Conservation (phyloP, 1,140 invertebrate species). For the Onthophagus taurus region DNA sequence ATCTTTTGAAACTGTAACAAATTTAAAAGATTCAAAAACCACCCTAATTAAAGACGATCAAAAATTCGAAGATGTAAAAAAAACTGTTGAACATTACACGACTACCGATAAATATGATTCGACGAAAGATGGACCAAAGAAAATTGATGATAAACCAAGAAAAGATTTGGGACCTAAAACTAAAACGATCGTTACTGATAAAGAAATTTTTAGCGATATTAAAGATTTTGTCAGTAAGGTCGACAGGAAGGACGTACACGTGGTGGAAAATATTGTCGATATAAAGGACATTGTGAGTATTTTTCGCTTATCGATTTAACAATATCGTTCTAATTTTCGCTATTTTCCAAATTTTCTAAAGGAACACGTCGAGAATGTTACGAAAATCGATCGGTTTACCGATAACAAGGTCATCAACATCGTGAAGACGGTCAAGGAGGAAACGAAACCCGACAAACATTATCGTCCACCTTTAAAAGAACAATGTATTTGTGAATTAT, state of each 20-base stretch:
- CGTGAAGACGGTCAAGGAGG: slow-evolving; percentile 38
- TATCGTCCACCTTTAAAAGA: slow-evolving; percentile 48
- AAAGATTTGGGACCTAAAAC: not conserved
- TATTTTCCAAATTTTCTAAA: slow-evolving; percentile 20
- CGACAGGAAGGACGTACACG: slow-evolving; percentile 14
- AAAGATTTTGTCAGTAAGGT: not conserved
- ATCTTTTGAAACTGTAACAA: slow-evolving; percentile 20
- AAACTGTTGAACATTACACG: slow-evolving; percentile 19
- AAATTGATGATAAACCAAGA: slow-evolving; percentile 2
- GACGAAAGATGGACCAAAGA: slow-evolving; percentile 16
- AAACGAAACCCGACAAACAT: slow-evolving; percentile 27
- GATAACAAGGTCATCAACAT: slow-evolving; percentile 35
- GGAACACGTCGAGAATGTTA: slow-evolving; percentile 35
- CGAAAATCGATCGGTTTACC: slow-evolving; percentile 30
- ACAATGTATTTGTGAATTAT: slow-evolving; percentile 81
- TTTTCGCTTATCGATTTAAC: not conserved
- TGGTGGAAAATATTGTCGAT: slow-evolving; percentile 30
- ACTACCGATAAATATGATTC: slow-evolving; percentile 15
- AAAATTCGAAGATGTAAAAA: slow-evolving; percentile 24
- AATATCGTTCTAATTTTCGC: too few species aligned
- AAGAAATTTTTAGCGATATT: slow-evolving; percentile 13
- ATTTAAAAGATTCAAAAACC: slow-evolving; percentile 22
- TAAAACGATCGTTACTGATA: slow-evolving; percentile 15
- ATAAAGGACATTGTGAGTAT: slow-evolving; percentile 34
- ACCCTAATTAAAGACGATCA: slow-evolving; percentile 27